These are phyloP conservation scores for Neocrepidodera transversa DNA, from an alignment of 2,888 invertebrate genomes.

Conservation along the genomic window DNA sequence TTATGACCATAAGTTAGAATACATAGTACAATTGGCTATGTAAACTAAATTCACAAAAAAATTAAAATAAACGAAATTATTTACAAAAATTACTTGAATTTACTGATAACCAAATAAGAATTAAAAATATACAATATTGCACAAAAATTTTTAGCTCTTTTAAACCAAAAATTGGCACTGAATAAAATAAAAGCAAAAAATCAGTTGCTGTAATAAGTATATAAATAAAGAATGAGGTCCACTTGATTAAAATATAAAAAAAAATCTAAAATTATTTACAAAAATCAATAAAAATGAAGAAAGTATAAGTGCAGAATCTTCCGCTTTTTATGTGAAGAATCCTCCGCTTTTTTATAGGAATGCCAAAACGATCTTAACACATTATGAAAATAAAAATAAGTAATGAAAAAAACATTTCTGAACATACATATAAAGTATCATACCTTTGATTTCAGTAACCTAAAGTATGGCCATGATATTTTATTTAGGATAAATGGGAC, in stretches of 20 bases:
- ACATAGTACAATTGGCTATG: neutral
- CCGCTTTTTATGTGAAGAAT: neutral
- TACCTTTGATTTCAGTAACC: too few relatives aligned
- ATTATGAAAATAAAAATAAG: neutral
- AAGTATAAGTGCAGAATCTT: neutral
- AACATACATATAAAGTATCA: too few relatives aligned
- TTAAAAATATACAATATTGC: conserved; percentile 20
- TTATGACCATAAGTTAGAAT: neutral
- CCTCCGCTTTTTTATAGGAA: neutral
- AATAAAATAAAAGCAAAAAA: neutral
- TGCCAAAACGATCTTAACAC: neutral
- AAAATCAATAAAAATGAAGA: neutral
- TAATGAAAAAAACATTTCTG: too few relatives aligned
- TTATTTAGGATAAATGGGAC: too few relatives aligned
- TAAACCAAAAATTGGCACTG: neutral
- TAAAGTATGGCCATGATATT: too few relatives aligned
- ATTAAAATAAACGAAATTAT: conserved; percentile 1
- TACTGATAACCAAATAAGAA: neutral
- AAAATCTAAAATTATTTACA: conserved; percentile 4
- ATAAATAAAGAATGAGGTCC: conserved; percentile 8
- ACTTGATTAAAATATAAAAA: neutral
- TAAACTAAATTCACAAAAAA: neutral
- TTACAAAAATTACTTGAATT: conserved; percentile 6
- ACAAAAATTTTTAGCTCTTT: conserved; percentile 12
- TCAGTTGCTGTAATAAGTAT: neutral